Base-by-base conservation (phyloP, 2,113 vertebrate genomes). In the Tetraodon nigroviridis region DNA sequence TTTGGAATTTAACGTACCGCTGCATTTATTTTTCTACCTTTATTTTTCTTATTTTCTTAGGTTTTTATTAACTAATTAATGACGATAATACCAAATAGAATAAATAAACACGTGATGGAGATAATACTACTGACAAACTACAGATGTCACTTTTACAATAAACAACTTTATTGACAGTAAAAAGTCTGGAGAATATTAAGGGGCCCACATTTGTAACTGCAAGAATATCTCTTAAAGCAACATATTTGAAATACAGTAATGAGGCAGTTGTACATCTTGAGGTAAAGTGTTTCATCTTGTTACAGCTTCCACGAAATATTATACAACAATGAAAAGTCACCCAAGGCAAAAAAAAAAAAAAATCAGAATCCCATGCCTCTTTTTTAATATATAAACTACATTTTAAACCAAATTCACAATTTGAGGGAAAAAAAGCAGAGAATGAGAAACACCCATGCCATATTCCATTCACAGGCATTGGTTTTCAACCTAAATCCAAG, bases 81-180 rank as follows among this genome's bases (percentile, higher is more conserved):
- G 5, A 24, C 5, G 5, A 24, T 24, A 24, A 24, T 12, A 37
- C 8, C 12, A 11, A 37, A 37, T 12, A 37, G 2, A 2, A 37
- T 37, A 11, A 5, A 27, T 27, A 27, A 27, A 37, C 10, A 37
- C 12, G 6, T 12, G 3, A 37, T 37, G 32, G 12, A 37, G 32
- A 37, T 12, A 37, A 37, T 37, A 12, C 8, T 37, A 10, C 32
- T 12, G 55, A 55, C 51, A 53, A 64, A 71, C 6, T 37, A 37
- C 32, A 12, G 32, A 37, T 4, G 73, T 78, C 52, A 53, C 55
- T 67, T 79, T 84, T 81, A 89, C 89, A 85, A 91, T 89, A 91
- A 90, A 89, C 82, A 85, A 87, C 87, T 91, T 91, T 91, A 91
- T 90, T 90, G 84, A 90, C 88, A 88, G 89, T 91, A 89, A 88